phyloP scores from a whole-genome alignment of 2,797 vertebrate genomes.

The Geotrypetes seraphini region DNA sequence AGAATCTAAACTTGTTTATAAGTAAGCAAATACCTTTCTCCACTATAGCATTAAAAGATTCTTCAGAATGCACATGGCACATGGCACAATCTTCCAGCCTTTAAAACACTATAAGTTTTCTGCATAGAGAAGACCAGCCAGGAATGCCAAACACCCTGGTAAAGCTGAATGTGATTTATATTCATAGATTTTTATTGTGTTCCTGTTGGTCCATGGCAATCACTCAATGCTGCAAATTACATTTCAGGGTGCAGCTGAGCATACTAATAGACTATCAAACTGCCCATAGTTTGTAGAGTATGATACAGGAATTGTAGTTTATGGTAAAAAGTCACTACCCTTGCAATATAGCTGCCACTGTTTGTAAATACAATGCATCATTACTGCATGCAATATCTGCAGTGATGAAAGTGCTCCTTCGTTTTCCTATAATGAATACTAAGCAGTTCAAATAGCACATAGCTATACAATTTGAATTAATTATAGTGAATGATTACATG shows the following conservation, averaged over 20 bases:
- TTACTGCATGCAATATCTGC: not conserved
- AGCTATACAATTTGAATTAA: not conserved
- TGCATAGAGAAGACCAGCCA: not conserved
- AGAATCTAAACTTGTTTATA: too few relatives aligned
- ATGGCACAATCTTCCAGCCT: too few relatives aligned
- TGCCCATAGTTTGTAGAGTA: conserved; percentile 3
- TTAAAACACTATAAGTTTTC: too few relatives aligned
- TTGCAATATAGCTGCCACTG: not conserved
- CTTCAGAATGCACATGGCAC: too few relatives aligned
- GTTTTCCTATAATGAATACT: not conserved
- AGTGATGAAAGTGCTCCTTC: not conserved
- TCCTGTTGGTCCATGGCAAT: conserved; percentile 9
- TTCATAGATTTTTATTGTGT: conserved; percentile 16
- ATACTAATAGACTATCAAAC: conserved; percentile 8
- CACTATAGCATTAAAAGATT: too few relatives aligned
- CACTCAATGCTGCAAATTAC: conserved; percentile 16
- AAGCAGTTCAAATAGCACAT: not conserved
- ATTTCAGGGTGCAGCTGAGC: conserved; percentile 16
- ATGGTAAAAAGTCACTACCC: conserved; percentile 3
- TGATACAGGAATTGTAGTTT: conserved; percentile 4
- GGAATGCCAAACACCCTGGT: conserved; percentile 1
- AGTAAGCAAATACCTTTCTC: too few relatives aligned
- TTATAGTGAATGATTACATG: not conserved
- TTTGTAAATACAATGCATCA: not conserved
- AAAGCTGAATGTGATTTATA: conserved; percentile 15